phyloP scores from a whole-genome alignment of 2,888 invertebrate species.

The Philaethria dido region DNA sequence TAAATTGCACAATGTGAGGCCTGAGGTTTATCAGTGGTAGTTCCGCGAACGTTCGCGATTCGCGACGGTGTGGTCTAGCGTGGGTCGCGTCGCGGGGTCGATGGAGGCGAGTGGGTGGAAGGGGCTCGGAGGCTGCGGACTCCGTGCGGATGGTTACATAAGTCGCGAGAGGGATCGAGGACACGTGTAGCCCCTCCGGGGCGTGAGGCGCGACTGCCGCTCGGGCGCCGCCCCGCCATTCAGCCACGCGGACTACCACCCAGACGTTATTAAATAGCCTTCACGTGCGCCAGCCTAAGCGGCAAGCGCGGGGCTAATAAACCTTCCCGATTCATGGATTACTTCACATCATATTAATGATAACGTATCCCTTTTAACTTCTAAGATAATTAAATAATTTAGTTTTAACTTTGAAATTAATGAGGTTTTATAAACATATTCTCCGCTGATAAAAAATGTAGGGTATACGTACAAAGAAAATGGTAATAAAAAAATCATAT shows the following conservation, averaged over 20 bases:
- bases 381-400: neutral
- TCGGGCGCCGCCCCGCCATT: slow-evolving; percentile 78
- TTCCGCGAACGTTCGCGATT: slow-evolving; percentile 48
- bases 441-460: neutral
- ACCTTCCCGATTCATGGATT: slow-evolving; percentile 66
- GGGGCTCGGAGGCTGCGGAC: slow-evolving; percentile 76
- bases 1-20: slow-evolving; percentile 63
- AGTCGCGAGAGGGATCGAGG: slow-evolving; percentile 73
- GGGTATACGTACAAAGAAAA: no score
- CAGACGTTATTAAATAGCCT: slow-evolving; percentile 75
- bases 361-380: slow-evolving; percentile 2
- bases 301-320: slow-evolving; percentile 61
- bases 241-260: slow-evolving; percentile 63
- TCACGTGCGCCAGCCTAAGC: slow-evolving; percentile 61
- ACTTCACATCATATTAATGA: slow-evolving; percentile 40
- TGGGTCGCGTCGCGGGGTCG: slow-evolving; percentile 55
- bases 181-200: slow-evolving; percentile 78
- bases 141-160: slow-evolving; percentile 82
- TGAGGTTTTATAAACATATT: neutral
- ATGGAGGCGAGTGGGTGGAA: slow-evolving; percentile 64
- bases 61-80: slow-evolving; percentile 50
- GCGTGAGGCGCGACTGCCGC: slow-evolving; percentile 77
- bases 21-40: slow-evolving; percentile 56
- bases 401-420: neutral
- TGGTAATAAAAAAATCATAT: no score